phyloP scores from a whole-genome alignment of 2,113 vertebrate genomes.

The Mormyrus lacerda region DNA sequence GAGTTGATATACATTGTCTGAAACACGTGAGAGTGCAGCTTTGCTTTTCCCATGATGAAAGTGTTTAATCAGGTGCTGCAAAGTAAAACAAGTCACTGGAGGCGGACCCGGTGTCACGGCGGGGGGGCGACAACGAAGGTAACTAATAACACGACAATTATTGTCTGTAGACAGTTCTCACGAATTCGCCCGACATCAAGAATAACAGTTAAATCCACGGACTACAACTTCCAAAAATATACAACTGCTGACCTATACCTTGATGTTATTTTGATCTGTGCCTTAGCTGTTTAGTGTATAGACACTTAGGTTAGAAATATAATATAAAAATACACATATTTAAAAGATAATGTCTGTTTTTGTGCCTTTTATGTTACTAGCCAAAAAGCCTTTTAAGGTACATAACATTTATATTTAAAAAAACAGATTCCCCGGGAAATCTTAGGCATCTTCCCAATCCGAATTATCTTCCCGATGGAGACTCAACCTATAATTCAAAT shows the following conservation, averaged over 20 bases:
- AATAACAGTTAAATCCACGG: background rate
- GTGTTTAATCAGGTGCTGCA: conserved; percentile 15
- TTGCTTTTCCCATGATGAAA: conserved; percentile 6
- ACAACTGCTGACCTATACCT: background rate
- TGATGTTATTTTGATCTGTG: background rate
- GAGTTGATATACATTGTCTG: background rate
- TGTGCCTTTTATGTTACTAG: background rate
- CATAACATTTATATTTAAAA: background rate
- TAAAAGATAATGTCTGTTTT: background rate
- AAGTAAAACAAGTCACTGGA: conserved; percentile 1
- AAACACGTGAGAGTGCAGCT: conserved; percentile 10
- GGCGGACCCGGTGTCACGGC: background rate
- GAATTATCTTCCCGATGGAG: background rate
- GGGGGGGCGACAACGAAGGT: background rate
- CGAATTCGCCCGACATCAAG: background rate
- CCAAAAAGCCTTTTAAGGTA: background rate
- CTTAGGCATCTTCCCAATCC: background rate
- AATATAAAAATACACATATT: background rate
- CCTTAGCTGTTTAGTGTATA: background rate
- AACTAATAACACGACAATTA: background rate
- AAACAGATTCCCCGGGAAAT: background rate
- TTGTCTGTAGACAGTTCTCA: background rate
- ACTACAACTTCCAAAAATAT: background rate
- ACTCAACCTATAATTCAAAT: background rate
- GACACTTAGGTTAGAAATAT: background rate